Evolutionary conservation across 2,797 vertebrate genomes (phyloP), one percentile per base, ranked within the genome.

Genomic region (Bradypodion pumilum): DNA sequence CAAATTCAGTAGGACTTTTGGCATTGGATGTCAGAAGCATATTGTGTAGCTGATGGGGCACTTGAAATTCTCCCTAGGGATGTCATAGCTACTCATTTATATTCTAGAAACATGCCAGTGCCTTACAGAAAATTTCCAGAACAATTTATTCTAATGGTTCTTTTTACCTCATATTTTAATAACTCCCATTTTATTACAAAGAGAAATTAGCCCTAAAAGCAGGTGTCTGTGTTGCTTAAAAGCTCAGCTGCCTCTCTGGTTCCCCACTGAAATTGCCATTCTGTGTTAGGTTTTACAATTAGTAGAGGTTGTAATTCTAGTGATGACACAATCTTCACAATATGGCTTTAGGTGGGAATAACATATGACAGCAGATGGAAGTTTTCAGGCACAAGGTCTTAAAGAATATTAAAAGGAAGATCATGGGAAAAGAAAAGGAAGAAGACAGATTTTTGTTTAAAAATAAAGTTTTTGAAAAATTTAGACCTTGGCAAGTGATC

Each of bases 151-250:
- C 74, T 89, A 83, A 73, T 73, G 85, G 3, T 88, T 92, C 8
- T 16, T 7, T 84, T 92, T 87, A 15, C 88, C 74, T 91, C 83
- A 23, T 35, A 25, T 75, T 91, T 92, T 91, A 90, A 78, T 92
- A 92, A 60, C 82, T 90, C 21, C 4, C 2, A 72, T 91, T 94
- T 93, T 94, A 91, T 94, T 87, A 83, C 80, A 82, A 13, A 25
- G 79, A n/a, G 42, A 49, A 3, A 5, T 91, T 88, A 89, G 83
- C 78, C 59, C 75, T 73, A 85, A 80, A 90, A 89, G 37, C 76
- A 23, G 68, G 72, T 69, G 84, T 59, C 68, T 90, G 85, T 74
- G 19, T 32, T 87, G 82, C 65, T 74, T 78, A 85, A 66, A 63
- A 78, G 16, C 85, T 90, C 29, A 40, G 78, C 66, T 91, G 73